Evolutionary conservation across 2,797 vertebrate species (phyloP), one percentile per base, ranked within the genome.

Genomic region (Dryobates pubescens): DNA sequence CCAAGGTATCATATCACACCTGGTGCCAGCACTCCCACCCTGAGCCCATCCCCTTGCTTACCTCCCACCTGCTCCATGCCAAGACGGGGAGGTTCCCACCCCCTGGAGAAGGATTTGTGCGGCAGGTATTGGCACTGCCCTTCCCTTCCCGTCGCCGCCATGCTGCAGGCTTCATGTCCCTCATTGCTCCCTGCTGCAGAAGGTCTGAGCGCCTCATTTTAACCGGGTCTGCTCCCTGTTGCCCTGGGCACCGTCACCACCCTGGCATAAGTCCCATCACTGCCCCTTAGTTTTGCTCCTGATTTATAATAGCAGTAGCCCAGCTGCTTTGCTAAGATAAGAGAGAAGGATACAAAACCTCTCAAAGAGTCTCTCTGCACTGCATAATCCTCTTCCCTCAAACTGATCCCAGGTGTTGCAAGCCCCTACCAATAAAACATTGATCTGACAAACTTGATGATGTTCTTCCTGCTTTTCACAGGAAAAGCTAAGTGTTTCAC

Each of bases 321-420:
- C 91, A 95, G 85, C 95, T 96, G 95, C 76, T 70, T 72, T 61
- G 61, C 63, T 73, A 63, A 96, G 96, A 97, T 97, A 96, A 96
- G 76, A 56, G 62, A 59, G 51, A 84, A 29, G 41, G 80, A 72
- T 43, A 62, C 34, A 29, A 22, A 30, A 41, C 65, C 83, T 82
- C 41, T 45, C 10, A 10, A 9, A 68, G 24, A 61, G 34, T 20
- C 54, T 27, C 15, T 41, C n/a, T n/a, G 18, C 32, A 51, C 43
- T 67, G 58, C 56, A 53, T 49, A 32, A 32, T 87, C 51, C 10
- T 95, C 61, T 70, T 61, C 36, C 54, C 78, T 87, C 82, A 77
- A 58, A 38, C 16, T 86, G 61, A 4, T 56, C 18, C 24, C 18
- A 27, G 8, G 13, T 77, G 11, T 19, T 65, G 13, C 57, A 73